Evolutionary conservation across 2,888 invertebrate genomes (phyloP).

Genomic region (Desoria tigrina): DNA sequence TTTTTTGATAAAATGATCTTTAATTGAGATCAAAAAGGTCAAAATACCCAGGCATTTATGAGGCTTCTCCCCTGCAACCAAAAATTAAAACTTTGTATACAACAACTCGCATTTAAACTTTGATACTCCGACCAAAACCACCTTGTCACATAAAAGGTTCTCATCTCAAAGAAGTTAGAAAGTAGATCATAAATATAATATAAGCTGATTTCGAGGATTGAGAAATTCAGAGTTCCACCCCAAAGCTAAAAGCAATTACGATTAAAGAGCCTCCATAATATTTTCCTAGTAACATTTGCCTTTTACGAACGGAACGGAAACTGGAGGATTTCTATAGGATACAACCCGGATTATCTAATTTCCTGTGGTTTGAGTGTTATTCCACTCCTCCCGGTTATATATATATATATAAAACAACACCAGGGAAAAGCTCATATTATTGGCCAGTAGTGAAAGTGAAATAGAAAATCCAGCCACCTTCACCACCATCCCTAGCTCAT

Average conservation of each 20-base stretch:
- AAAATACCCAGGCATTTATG: conserved; percentile 64
- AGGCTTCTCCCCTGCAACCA: conserved; percentile 66
- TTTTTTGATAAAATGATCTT: too few relatives aligned
- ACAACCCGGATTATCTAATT: conserved; percentile 45
- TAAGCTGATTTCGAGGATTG: too few relatives aligned
- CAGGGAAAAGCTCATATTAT: too few relatives aligned
- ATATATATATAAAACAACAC: conserved; percentile 1
- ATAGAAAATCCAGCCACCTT: too few relatives aligned
- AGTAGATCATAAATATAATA: too few relatives aligned
- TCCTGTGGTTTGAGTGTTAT: conserved; percentile 46
- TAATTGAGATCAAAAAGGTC: too few relatives aligned
- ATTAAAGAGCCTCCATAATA: conserved; percentile 7
- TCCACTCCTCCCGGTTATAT: conserved; percentile 27
- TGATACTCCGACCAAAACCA: too few relatives aligned
- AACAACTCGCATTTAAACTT: background rate
- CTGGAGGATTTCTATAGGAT: conserved; percentile 23
- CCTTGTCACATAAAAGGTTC: too few relatives aligned
- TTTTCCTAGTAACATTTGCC: conserved; percentile 17
- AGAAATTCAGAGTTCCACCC: too few relatives aligned
- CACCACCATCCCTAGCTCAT: too few relatives aligned
- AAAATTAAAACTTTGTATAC: background rate
- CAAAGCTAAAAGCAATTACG: background rate
- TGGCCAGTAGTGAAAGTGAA: too few relatives aligned
- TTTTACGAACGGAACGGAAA: background rate
- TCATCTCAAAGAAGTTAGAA: too few relatives aligned